Base-by-base conservation (phyloP, 2,797 vertebrate species). In the Thaleichthys pacificus region DNA sequence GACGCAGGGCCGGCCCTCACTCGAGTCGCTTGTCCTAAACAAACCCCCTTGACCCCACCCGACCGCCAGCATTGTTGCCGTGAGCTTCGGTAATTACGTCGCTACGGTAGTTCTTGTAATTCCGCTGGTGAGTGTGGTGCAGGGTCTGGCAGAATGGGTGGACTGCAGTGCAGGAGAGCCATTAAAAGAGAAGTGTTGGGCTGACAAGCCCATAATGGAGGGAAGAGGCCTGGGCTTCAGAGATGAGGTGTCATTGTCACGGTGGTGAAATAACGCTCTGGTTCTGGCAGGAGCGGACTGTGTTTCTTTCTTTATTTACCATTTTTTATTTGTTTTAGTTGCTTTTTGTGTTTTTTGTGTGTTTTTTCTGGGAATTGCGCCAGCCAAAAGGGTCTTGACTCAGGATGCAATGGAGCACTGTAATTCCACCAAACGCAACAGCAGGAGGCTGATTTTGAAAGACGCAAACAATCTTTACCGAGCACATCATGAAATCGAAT, bases 201-300 rank as follows among this genome's bases (percentile, higher is more conserved):
- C 80, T 82, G 86, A 90, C 85, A 84, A 80, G 82, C 81, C 86
- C 87, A 87, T 89, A 87, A 85, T 77, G 74, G 80, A 77, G 69
- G 74, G 73, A 73, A 82, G 82, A 83, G 77, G 42, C 60, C 49
- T 79, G 72, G 75, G 83, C 83, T 84, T 66, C 71, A 79, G 77
- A 75, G 77, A 86, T 75, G 68, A 74, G 71, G 61, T 82, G 78
- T 72, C 71, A 80, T 83, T 84, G 79, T 84, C 80, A 77, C 63
- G 74, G 77, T 80, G 83, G 81, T 82, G 82, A 87, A 88, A 85
- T 82, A 74, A 79, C 72, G 57, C 80, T 83, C 61, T 68, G 26
- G 61, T 77, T 84, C 81, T 79, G 76, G 78, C 82, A 75, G 72
- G 28, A 21, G 38, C 26, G 3, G 22, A 47, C 42, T 28, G 24